Evolutionary conservation across 1,140 invertebrate genomes (phyloP).

Genomic region (Drosophila insularis): DNA sequence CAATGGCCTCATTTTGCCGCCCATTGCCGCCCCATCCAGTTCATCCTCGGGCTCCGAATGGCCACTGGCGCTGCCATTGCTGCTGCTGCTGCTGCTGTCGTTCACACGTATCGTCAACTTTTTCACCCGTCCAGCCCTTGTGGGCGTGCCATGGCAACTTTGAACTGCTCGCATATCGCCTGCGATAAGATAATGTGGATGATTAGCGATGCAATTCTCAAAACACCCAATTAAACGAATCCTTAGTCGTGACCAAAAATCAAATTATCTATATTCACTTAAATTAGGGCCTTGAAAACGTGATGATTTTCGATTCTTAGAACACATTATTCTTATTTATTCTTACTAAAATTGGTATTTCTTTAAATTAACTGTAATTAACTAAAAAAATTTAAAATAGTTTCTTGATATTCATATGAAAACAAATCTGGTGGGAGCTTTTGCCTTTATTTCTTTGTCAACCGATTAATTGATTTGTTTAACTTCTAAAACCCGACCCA

Average conservation of each 20-base stretch:
- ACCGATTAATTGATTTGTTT: too few relatives aligned
- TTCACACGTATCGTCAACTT: constrained; percentile 82
- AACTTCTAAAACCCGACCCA: too few relatives aligned
- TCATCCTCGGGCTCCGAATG: constrained; percentile 69
- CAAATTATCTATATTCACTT: too few relatives aligned
- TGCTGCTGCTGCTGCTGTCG: constrained; percentile 82
- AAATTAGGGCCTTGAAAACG: too few relatives aligned
- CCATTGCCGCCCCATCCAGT: constrained; percentile 29
- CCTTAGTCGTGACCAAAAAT: background rate
- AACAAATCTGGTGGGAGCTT: too few relatives aligned
- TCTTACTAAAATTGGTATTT: too few relatives aligned
- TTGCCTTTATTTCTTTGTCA: too few relatives aligned
- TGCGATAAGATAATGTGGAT: constrained; percentile 27
- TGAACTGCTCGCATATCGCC: constrained; percentile 62
- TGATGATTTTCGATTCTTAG: too few relatives aligned
- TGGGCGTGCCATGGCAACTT: constrained; percentile 71
- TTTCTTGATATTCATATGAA: too few relatives aligned
- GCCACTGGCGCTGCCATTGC: constrained; percentile 68
- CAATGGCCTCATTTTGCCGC: background rate
- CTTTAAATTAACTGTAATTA: too few relatives aligned
- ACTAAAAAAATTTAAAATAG: too few relatives aligned
- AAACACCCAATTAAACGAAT: background rate
- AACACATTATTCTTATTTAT: too few relatives aligned
- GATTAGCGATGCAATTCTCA: constrained; percentile 3
- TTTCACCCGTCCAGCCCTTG: constrained; percentile 64